Conservation (phyloP, 92 coral and sea anemone species). For the Heteractis magnifica region DNA sequence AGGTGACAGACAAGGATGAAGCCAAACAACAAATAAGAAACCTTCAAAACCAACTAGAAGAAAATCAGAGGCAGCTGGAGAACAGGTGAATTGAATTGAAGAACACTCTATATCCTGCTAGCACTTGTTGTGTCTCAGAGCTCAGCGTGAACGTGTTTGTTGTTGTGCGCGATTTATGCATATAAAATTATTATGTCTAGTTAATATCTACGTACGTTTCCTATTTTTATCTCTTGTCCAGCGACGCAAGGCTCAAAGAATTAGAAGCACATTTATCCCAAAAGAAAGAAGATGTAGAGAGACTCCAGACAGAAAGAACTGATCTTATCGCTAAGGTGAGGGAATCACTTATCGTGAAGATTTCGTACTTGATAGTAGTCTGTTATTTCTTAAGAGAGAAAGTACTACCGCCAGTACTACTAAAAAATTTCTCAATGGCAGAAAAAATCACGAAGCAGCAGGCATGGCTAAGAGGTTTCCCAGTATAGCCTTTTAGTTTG, state of each 20-base stretch:
- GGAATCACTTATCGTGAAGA: not conserved
- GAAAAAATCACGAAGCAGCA: too few relatives aligned
- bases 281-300: constrained; percentile 75
- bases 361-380: too few relatives aligned
- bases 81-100: constrained; percentile 53
- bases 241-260: constrained; percentile 73
- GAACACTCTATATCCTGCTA: not conserved
- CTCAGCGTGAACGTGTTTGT: too few relatives aligned
- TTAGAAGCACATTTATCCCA: constrained; percentile 75
- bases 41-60: constrained; percentile 89
- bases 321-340: constrained; percentile 95
- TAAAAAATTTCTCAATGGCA: too few relatives aligned
- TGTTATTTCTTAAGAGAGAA: too few relatives aligned
- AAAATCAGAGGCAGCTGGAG: constrained; percentile 76
- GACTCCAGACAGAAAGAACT: constrained; percentile 88
- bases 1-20: constrained; percentile 77
- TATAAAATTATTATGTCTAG: not conserved
- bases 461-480: too few relatives aligned
- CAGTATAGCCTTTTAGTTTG: too few relatives aligned
- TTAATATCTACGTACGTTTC: not conserved
- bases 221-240: constrained; percentile 5
- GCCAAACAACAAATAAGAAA: constrained; percentile 87
- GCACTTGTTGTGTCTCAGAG: not conserved
- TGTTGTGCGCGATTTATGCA: not conserved
- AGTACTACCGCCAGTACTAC: too few relatives aligned